Evolutionary conservation across 1,140 invertebrate species (phyloP).

Genomic region (Cydia splendana): DNA sequence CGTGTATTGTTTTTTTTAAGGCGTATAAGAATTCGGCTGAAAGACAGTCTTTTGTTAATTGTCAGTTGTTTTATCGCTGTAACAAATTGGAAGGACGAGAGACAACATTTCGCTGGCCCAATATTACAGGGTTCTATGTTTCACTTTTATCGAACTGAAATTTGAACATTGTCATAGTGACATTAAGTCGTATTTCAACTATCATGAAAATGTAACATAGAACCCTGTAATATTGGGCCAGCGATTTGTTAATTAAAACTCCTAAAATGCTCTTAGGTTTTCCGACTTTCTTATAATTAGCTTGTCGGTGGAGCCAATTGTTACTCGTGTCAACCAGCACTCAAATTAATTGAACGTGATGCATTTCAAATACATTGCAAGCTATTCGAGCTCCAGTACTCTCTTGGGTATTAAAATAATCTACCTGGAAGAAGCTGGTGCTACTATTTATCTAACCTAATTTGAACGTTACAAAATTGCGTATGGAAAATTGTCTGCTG

Average conservation of each 20-base stretch:
- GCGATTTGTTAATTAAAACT: no score
- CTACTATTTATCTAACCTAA: background rate
- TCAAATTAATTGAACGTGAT: conserved; percentile 5
- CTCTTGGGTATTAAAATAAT: background rate
- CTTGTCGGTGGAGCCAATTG: no score
- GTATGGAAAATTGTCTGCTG: background rate
- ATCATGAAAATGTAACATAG: no score
- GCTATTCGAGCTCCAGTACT: background rate
- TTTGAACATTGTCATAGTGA: no score
- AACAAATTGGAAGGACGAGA: background rate
- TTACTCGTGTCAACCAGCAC: background rate
- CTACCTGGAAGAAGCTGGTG: background rate
- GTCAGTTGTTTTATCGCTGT: background rate
- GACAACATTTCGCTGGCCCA: no score
- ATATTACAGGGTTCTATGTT: no score
- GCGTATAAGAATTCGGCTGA: background rate
- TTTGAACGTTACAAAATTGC: background rate
- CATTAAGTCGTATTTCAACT: no score
- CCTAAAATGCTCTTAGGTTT: no score
- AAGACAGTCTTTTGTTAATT: background rate
- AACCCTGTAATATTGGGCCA: no score
- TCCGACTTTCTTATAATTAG: no score
- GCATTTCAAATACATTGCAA: background rate
- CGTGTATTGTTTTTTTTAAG: conserved; percentile 47
- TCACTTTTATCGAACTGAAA: no score